Conservation (phyloP, 2,888 invertebrate species). For the Cantharis lateralis region DNA sequence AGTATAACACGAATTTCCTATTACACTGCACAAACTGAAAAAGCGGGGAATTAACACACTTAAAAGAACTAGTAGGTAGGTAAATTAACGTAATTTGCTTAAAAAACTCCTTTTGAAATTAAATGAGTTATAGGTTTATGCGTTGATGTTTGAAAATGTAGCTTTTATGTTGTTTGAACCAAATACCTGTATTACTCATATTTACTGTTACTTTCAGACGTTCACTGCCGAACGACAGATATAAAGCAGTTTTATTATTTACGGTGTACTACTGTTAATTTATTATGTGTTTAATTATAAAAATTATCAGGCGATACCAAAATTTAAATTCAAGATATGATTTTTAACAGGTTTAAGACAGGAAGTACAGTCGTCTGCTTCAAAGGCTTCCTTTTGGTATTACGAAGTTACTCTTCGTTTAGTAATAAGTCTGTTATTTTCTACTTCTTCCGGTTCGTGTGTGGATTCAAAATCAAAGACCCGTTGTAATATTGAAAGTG, state of each 20-base stretch:
- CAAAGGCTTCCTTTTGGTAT: not conserved
- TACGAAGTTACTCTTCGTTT: not conserved
- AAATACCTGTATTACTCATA: not conserved
- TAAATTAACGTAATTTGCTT: not conserved
- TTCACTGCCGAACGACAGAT: not conserved
- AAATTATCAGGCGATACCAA: not conserved
- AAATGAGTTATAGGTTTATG: not conserved
- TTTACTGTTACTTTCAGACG: not conserved
- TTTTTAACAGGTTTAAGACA: not conserved
- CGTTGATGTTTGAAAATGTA: not conserved
- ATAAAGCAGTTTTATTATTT: not conserved
- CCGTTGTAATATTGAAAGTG: constrained; percentile 22
- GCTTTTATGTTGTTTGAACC: not conserved
- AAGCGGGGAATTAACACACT: not conserved
- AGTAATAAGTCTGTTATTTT: not conserved
- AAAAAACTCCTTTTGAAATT: not conserved
- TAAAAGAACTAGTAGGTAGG: not conserved
- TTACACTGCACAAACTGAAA: not conserved
- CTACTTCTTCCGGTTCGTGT: constrained; percentile 21
- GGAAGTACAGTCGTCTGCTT: not conserved
- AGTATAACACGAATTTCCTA: not conserved
- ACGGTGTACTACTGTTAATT: not conserved
- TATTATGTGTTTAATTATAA: not conserved
- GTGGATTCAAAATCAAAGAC: constrained; percentile 18
- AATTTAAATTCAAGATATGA: not conserved